Conservation (phyloP, 2,113 vertebrate genomes). For the Mesitornis unicolor region DNA sequence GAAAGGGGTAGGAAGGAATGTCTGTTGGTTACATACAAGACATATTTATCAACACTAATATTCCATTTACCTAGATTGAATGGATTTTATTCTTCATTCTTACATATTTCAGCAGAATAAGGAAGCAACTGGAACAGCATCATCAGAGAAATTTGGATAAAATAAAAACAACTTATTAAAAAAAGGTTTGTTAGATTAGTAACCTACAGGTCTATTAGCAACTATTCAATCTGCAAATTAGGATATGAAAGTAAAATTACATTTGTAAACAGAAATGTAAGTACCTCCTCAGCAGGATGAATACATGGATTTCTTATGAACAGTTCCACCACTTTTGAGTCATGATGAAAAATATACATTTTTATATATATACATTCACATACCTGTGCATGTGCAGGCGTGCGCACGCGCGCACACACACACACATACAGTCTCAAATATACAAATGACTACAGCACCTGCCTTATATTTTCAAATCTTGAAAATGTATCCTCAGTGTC, state of each 20-base stretch:
- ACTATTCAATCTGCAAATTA: neutral
- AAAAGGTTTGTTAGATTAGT: neutral
- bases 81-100: neutral
- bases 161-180: neutral
- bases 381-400: accelerated
- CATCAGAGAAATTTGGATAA: neutral
- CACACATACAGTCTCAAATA: neutral
- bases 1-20: neutral
- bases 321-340: neutral
- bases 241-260: neutral
- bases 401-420: too few relatives aligned
- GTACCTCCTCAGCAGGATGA: neutral
- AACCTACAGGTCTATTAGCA: neutral
- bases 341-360: neutral
- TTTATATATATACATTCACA: accelerated
- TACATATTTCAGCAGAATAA: neutral
- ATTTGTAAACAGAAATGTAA: neutral
- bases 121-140: neutral
- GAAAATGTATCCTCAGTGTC: neutral
- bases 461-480: neutral
- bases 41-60: neutral
- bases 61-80: neutral
- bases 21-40: neutral
- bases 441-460: neutral
- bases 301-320: neutral